phyloP scores from a whole-genome alignment of 1,140 invertebrate species.

The Aphelenchoides fujianensis region DNA sequence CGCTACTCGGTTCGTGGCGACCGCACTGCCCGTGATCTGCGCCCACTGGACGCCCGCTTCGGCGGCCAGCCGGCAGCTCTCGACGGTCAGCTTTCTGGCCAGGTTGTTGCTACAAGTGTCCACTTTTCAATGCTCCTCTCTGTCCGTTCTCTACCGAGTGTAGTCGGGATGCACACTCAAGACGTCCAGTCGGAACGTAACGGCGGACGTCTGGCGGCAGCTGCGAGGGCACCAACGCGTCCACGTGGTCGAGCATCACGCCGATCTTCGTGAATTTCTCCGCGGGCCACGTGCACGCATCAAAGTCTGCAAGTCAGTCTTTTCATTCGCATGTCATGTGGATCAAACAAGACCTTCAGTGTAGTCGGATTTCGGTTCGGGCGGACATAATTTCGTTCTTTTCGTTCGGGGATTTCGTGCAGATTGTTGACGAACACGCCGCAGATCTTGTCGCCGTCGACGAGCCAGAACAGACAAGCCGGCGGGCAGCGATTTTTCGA shows the following conservation, averaged over 20 bases:
- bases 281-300: neutral
- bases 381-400: neutral
- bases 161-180: conserved; percentile 6
- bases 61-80: neutral
- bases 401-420: neutral
- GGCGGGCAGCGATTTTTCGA: neutral
- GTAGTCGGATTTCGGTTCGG: neutral
- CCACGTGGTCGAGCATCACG: neutral
- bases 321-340: conserved; percentile 2
- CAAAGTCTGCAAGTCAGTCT: neutral
- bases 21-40: conserved; percentile 5
- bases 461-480: neutral
- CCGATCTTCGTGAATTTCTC: conserved; percentile 2
- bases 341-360: neutral
- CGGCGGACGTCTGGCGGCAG: neutral
- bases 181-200: neutral
- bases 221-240: neutral
- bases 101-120: neutral
- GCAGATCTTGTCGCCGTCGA: neutral
- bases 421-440: conserved; percentile 1
- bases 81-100: conserved; percentile 7
- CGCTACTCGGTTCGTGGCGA: neutral
- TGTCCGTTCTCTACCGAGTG: neutral
- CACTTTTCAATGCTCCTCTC: neutral
- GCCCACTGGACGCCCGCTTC: neutral